Evolutionary conservation across 2,888 invertebrate genomes (phyloP).

Genomic region (Lepidocyrtinus sp.): DNA sequence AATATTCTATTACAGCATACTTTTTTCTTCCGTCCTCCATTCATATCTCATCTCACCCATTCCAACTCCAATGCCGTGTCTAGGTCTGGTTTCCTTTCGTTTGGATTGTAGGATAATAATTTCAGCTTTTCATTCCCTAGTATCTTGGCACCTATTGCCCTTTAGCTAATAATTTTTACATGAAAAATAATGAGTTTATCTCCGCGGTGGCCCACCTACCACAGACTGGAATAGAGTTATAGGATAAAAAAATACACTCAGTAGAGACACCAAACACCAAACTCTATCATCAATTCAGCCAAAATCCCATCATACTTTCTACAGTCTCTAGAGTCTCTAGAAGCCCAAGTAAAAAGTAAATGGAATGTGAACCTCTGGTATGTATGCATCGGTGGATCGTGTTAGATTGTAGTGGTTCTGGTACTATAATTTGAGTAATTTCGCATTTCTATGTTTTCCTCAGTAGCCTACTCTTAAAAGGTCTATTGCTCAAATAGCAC

Average conservation of each 20-base stretch:
- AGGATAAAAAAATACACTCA: too few relatives aligned
- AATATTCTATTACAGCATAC: conserved; percentile 58
- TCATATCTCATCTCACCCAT: not conserved
- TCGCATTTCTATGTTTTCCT: conserved; percentile 1
- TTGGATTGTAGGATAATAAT: not conserved
- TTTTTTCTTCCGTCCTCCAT: conserved; percentile 26
- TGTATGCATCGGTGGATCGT: too few relatives aligned
- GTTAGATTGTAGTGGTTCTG: too few relatives aligned
- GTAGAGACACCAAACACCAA: too few relatives aligned
- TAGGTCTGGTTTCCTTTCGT: conserved; percentile 8
- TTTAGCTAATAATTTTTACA: conserved; percentile 70
- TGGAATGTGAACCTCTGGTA: too few relatives aligned
- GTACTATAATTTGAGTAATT: conserved; percentile 7
- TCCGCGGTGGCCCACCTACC: conserved; percentile 70
- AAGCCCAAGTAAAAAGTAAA: too few relatives aligned
- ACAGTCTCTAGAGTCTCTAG: too few relatives aligned
- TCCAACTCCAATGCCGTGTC: conserved; percentile 4
- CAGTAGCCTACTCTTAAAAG: not conserved
- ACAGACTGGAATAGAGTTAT: conserved; percentile 58
- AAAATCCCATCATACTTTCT: too few relatives aligned
- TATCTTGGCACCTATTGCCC: conserved; percentile 69
- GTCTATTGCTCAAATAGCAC: too few relatives aligned
- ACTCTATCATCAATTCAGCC: too few relatives aligned
- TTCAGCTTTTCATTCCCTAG: conserved; percentile 23
- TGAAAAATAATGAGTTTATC: conserved; percentile 70